Percentiles rank a stretch among this genome's conserved stretches.
Evolutionary conservation across 2,113 vertebrate genomes (phyloP).

Genomic region (Lycaon pictus): DNA sequence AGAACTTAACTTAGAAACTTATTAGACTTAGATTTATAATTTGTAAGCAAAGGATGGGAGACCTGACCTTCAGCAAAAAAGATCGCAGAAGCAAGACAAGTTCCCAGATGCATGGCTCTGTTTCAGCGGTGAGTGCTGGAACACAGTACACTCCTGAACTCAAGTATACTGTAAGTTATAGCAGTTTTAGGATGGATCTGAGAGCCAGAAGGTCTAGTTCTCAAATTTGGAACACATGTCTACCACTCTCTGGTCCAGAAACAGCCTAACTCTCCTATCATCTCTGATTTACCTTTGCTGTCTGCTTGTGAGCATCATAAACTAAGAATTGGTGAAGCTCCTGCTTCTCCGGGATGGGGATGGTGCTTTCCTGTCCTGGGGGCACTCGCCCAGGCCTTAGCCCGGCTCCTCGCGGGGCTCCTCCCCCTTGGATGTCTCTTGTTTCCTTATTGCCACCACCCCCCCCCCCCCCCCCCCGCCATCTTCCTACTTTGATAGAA

Average conservation of each 20-base stretch:
- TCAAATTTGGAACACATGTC: background rate
- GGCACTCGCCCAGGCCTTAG: too few relatives aligned
- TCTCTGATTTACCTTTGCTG: background rate
- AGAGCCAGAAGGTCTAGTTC: background rate
- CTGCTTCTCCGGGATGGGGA: rapidly evolving
- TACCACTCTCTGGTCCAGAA: background rate
- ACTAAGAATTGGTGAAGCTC: background rate
- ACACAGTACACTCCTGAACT: background rate
- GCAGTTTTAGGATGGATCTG: background rate
- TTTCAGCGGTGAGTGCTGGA: background rate
- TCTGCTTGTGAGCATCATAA: background rate
- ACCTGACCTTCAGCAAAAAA: background rate
- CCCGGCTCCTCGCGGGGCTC: too few relatives aligned
- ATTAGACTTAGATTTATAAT: background rate
- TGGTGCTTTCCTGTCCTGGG: too few relatives aligned
- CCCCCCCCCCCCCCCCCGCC: too few relatives aligned
- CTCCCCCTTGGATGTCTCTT: too few relatives aligned
- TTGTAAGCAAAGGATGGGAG: background rate
- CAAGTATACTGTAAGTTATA: background rate
- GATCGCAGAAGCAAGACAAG: background rate
- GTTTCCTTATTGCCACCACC: too few relatives aligned
- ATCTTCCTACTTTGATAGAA: too few relatives aligned
- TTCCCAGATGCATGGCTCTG: background rate
- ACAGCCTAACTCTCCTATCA: background rate
- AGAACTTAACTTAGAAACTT: background rate